Percentiles rank a stretch among this genome's conserved stretches.
phyloP scores from a whole-genome alignment of 1,140 invertebrate genomes.

The Harlomillsia oculata region DNA sequence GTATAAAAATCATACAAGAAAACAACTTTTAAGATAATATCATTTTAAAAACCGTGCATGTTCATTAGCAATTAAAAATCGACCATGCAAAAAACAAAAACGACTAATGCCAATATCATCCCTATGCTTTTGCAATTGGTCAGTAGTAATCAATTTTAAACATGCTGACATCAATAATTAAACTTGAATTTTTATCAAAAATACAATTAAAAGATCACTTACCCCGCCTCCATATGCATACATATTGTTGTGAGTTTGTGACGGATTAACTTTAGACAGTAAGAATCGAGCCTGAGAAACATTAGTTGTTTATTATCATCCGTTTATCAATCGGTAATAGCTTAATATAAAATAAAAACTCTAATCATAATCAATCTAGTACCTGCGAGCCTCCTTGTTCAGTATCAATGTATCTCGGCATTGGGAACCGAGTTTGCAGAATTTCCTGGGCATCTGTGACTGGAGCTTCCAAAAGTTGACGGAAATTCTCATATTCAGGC shows the following conservation, averaged over 20 bases:
- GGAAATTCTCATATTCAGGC: conserved; percentile 95
- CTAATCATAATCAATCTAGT: conserved; percentile 6
- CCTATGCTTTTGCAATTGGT: no score
- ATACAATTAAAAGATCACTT: conserved; percentile 46
- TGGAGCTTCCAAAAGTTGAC: conserved; percentile 88
- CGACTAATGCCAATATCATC: no score
- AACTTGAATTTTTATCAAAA: no score
- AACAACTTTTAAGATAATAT: no score
- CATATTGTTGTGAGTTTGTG: conserved; percentile 99
- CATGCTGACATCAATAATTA: no score
- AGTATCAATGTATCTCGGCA: conserved; percentile 97
- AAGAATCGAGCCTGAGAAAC: conserved; percentile 82
- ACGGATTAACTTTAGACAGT: conserved; percentile 98
- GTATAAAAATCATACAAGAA: no score
- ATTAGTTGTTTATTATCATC: background rate
- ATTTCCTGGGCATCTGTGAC: conserved; percentile 97
- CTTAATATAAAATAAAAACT: background rate
- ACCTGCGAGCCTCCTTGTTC: conserved; percentile 91
- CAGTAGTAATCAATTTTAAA: no score
- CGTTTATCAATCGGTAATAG: background rate
- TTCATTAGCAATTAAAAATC: no score
- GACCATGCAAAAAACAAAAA: no score
- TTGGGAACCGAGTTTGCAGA: conserved; percentile 87
- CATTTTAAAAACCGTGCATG: no score
- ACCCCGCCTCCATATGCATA: conserved; percentile 85